phyloP scores from a whole-genome alignment of 2,797 vertebrate species.

The Rachycentron canadum region DNA sequence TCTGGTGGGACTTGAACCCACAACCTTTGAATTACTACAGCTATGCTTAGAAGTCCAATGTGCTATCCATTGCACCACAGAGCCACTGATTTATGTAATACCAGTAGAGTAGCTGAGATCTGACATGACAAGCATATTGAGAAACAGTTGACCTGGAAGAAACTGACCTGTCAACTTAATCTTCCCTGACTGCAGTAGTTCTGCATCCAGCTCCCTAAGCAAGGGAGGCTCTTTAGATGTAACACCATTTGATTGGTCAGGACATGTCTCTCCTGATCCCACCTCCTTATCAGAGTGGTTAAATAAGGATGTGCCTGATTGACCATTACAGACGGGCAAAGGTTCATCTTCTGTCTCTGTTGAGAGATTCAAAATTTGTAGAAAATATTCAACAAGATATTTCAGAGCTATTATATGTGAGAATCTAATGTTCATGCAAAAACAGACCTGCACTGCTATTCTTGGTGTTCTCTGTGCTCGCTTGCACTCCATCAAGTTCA shows the following conservation, averaged over 20 bases:
- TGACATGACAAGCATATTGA: no score
- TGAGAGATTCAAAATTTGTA: slow-evolving; percentile 28
- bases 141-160: background rate
- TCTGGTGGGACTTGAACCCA: slow-evolving; percentile 78
- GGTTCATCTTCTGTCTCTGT: slow-evolving; percentile 65
- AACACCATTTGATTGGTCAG: slow-evolving; percentile 64
- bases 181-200: slow-evolving; percentile 84
- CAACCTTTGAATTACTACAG: slow-evolving; percentile 64
- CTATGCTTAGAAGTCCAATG: no score
- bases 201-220: slow-evolving; percentile 79
- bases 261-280: slow-evolving; percentile 36
- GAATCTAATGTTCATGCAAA: background rate
- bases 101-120: no score
- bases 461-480: slow-evolving; percentile 28
- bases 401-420: background rate
- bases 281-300: slow-evolving; percentile 71
- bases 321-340: slow-evolving; percentile 62
- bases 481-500: slow-evolving; percentile 41
- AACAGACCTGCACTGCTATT: slow-evolving; percentile 70
- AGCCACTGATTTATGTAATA: no score
- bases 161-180: slow-evolving; percentile 82
- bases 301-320: slow-evolving; percentile 61
- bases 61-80: no score
- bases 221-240: slow-evolving; percentile 62
- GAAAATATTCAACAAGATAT: background rate